Evolutionary conservation across 2,113 vertebrate genomes (phyloP).

Genomic region (Tor tambroides): DNA sequence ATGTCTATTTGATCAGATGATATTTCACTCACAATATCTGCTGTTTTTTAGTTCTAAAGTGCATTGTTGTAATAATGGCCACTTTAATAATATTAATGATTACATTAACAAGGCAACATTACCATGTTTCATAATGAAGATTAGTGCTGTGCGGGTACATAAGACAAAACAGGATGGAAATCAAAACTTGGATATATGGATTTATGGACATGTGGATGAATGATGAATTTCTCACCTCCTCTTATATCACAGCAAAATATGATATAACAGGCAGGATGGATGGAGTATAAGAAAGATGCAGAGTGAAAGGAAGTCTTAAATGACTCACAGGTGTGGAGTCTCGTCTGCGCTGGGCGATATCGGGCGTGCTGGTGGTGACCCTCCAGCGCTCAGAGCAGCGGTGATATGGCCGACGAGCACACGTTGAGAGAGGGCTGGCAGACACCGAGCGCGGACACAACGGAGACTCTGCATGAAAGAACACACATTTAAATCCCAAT

Average conservation of each 20-base stretch:
- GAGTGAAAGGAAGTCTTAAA: not conserved
- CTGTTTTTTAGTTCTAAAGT: not conserved
- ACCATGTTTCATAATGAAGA: not conserved
- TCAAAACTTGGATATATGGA: not conserved
- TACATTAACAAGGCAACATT: not conserved
- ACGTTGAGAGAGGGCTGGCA: conserved; percentile 86
- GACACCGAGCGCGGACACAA: conserved; percentile 94
- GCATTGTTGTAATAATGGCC: not conserved
- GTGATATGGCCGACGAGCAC: conserved; percentile 82
- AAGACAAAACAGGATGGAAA: not conserved
- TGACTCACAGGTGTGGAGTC: conserved; percentile 84
- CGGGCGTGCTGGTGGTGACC: conserved; percentile 81
- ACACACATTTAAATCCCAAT: not conserved
- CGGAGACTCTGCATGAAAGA: conserved; percentile 77
- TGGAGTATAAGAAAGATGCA: not conserved
- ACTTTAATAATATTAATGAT: not conserved
- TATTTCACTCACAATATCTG: not conserved
- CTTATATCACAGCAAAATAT: conserved; percentile 64
- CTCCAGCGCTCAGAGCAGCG: conserved; percentile 85
- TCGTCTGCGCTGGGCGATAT: conserved; percentile 77
- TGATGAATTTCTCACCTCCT: conserved; percentile 71
- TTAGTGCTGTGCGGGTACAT: not conserved
- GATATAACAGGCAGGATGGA: not conserved
- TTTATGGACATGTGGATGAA: not conserved
- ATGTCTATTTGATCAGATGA: not conserved